Conservation (phyloP, 2,888 invertebrate genomes). For the Trichopria drosophilae region DNA sequence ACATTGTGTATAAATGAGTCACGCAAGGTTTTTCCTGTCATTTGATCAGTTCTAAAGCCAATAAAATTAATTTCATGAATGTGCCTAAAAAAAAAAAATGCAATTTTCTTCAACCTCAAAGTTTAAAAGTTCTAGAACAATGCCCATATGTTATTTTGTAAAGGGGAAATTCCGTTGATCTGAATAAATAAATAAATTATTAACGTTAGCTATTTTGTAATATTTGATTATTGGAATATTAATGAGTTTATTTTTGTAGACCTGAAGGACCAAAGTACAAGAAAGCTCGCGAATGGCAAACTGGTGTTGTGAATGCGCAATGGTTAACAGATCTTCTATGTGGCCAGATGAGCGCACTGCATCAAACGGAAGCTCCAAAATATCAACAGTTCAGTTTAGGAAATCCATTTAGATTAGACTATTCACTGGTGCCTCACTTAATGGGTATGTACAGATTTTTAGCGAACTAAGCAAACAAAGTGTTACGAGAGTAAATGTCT, state of each 20-base stretch:
- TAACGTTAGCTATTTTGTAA: neutral
- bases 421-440: slow-evolving; percentile 80
- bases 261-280: slow-evolving; percentile 85
- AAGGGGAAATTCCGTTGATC: no score
- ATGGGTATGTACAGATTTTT: slow-evolving; percentile 75
- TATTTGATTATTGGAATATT: neutral
- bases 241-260: slow-evolving; percentile 59
- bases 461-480: no score
- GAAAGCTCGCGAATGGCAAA: slow-evolving; percentile 89
- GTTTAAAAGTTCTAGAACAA: no score
- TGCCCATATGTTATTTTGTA: no score
- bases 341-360: slow-evolving; percentile 81
- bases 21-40: no score
- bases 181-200: neutral
- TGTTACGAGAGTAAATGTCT: no score
- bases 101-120: no score
- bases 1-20: no score
- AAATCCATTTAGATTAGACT: slow-evolving; percentile 84
- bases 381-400: slow-evolving; percentile 84
- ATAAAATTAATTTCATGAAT: no score
- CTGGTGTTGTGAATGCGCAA: slow-evolving; percentile 87
- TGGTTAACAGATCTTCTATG: slow-evolving; percentile 93
- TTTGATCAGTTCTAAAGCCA: no score
- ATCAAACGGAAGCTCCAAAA: slow-evolving; percentile 78
- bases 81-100: no score